phyloP scores from a whole-genome alignment of 2,113 vertebrate species.

The Tylochromis polylepis region DNA sequence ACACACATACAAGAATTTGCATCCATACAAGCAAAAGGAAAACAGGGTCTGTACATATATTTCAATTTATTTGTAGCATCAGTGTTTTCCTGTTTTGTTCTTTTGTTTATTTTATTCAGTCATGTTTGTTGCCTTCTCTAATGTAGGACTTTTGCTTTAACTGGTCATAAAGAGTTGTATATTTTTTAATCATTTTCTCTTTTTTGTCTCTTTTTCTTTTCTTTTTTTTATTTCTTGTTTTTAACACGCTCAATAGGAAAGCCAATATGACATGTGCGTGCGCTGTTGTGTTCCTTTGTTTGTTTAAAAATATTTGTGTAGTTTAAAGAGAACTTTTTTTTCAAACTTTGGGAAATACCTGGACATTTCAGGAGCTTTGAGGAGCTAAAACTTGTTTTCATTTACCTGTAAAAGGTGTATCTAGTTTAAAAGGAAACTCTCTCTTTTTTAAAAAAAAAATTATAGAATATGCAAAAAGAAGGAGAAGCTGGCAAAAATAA shows the following conservation, averaged over 20 bases:
- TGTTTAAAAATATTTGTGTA: slow-evolving; percentile 80
- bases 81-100: slow-evolving; percentile 90
- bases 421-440: slow-evolving; percentile 71
- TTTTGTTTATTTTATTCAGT: slow-evolving; percentile 50
- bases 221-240: not conserved
- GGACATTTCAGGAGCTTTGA: slow-evolving; percentile 80
- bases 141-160: slow-evolving; percentile 87
- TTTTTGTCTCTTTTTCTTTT: slow-evolving; percentile 31
- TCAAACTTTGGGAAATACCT: slow-evolving; percentile 78
- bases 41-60: slow-evolving; percentile 99
- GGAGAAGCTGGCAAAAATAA: slow-evolving; percentile 58
- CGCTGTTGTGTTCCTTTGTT: slow-evolving; percentile 69
- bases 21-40: slow-evolving; percentile 81
- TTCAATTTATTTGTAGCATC: slow-evolving; percentile 98
- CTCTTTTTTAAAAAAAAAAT: slow-evolving; percentile 50
- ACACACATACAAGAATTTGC: slow-evolving; percentile 18
- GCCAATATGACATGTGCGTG: slow-evolving; percentile 74
- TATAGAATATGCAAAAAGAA: slow-evolving; percentile 80
- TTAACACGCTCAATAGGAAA: slow-evolving; percentile 77
- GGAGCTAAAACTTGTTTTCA: slow-evolving; percentile 74
- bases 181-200: slow-evolving; percentile 75
- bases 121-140: slow-evolving; percentile 82
- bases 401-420: slow-evolving; percentile 80
- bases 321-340: slow-evolving; percentile 81
- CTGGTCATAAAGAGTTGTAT: slow-evolving; percentile 85